phyloP scores from a whole-genome alignment of 30 jellyfish, hydroid and myxozoan genomes.

The Chrysaora quinquecirrha region DNA sequence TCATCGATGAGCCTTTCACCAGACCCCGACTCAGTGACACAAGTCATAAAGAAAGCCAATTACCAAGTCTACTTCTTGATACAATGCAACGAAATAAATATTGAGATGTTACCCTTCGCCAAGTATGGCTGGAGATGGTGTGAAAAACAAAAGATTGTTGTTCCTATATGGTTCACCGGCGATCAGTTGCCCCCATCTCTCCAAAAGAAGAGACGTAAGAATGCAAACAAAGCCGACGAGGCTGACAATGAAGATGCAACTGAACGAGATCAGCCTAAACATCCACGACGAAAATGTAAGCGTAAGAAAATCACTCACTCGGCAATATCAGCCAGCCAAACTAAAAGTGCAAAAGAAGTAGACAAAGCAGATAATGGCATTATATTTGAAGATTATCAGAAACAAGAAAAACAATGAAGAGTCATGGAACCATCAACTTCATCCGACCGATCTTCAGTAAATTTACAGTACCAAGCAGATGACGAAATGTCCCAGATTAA shows the following conservation, averaged over 20 bases:
- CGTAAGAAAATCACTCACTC: constrained; percentile 4
- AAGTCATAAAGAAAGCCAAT: constrained; percentile 33
- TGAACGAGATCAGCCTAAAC: constrained; percentile 19
- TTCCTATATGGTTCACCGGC: constrained; percentile 45
- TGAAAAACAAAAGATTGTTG: constrained; percentile 23
- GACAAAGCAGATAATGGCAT: too few relatives aligned
- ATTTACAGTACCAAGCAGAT: constrained; percentile 11
- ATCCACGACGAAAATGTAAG: constrained; percentile 21
- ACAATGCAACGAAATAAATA: constrained; percentile 3
- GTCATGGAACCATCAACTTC: constrained; percentile 20
- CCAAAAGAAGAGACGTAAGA: constrained; percentile 1
- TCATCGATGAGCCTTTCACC: constrained; percentile 50
- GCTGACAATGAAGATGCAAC: constrained; percentile 9
- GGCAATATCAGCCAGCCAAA: constrained; percentile 8
- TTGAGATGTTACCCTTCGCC: constrained; percentile 16
- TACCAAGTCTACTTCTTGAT: constrained; percentile 38
- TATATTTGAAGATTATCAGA: too few relatives aligned
- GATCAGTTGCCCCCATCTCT: constrained; percentile 48
- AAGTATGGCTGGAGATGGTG: constrained; percentile 31
- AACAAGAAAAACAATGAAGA: constrained; percentile 15
- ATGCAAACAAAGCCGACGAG: background rate
- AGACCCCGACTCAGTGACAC: too few relatives aligned
- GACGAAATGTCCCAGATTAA: background rate
- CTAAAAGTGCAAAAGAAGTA: too few relatives aligned
- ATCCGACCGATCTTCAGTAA: background rate